Percentiles rank a stretch among this genome's conserved stretches.
Evolutionary conservation across 2,888 invertebrate genomes (phyloP).

Genomic region (Lithophane semibrunnea): DNA sequence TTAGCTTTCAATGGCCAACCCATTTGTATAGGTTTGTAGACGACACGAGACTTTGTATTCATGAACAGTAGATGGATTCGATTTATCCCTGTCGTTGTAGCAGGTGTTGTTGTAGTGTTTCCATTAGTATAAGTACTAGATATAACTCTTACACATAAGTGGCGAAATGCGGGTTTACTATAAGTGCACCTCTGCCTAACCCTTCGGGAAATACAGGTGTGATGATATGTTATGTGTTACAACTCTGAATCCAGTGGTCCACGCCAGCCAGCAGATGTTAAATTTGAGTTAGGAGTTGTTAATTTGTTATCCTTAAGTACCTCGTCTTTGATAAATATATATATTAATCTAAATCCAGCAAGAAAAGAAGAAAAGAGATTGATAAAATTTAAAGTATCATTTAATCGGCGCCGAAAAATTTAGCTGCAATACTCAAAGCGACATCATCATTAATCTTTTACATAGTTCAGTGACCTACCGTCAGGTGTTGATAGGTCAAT

Average conservation of each 20-base stretch:
- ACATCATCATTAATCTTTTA: constrained; percentile 6
- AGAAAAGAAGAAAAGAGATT: background rate
- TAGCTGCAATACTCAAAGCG: background rate
- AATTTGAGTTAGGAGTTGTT: background rate
- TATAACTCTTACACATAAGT: background rate
- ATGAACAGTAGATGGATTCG: background rate
- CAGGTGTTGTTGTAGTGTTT: background rate
- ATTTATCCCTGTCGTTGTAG: background rate
- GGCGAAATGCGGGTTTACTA: background rate
- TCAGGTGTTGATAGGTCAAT: constrained; percentile 34
- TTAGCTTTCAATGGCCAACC: background rate
- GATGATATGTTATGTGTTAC: background rate
- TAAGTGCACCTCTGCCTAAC: background rate
- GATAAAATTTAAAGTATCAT: background rate
- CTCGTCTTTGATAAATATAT: background rate
- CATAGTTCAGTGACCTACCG: constrained; percentile 44
- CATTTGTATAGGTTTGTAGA: background rate
- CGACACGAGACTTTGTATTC: background rate
- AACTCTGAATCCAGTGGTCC: background rate
- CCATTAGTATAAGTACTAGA: background rate
- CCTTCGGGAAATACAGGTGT: background rate
- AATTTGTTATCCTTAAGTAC: no score
- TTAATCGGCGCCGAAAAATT: background rate
- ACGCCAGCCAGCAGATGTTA: background rate
- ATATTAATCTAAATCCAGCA: background rate